Evolutionary conservation across 1,140 invertebrate genomes (phyloP).

Genomic region (Drosophila quadrilineata): DNA sequence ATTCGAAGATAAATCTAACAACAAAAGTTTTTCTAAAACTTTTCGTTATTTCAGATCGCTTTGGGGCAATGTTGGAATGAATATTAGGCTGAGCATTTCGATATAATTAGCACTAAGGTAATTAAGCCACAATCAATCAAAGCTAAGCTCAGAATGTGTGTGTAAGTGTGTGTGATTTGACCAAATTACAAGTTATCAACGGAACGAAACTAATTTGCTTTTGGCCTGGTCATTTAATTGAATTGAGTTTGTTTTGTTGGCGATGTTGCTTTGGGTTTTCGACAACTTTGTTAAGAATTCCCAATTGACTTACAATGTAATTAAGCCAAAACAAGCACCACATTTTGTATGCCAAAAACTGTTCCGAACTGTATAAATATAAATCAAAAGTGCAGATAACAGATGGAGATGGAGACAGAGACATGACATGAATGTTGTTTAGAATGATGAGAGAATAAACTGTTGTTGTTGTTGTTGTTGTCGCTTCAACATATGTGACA

Average conservation of each 20-base stretch:
- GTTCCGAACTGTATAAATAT: conserved; percentile 5
- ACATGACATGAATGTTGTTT: conserved; percentile 2
- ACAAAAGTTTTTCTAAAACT: too few species aligned
- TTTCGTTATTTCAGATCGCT: too few species aligned
- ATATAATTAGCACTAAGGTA: conserved; percentile 41
- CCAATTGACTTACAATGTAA: conserved; percentile 20
- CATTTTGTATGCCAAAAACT: background rate
- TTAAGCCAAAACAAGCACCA: too few species aligned
- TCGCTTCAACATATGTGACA: conserved; percentile 36
- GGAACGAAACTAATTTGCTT: conserved; percentile 33
- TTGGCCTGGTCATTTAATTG: conserved; percentile 28
- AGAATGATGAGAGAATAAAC: conserved; percentile 5
- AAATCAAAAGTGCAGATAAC: conserved; percentile 16
- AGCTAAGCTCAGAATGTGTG: background rate
- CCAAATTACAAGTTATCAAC: conserved; percentile 21
- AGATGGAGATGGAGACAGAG: background rate
- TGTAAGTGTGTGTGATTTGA: too few species aligned
- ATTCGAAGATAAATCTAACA: too few species aligned
- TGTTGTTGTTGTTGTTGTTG: too few species aligned
- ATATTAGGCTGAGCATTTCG: conserved; percentile 27
- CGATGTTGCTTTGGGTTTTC: background rate
- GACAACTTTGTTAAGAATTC: conserved; percentile 26
- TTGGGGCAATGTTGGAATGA: too few species aligned
- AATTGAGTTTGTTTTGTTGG: conserved; percentile 28
- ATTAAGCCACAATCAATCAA: conserved; percentile 50